Percentiles rank a stretch among this genome's conserved stretches.
Conservation (phyloP, 1,140 invertebrate species). For the Proctacanthus coquilletti region DNA sequence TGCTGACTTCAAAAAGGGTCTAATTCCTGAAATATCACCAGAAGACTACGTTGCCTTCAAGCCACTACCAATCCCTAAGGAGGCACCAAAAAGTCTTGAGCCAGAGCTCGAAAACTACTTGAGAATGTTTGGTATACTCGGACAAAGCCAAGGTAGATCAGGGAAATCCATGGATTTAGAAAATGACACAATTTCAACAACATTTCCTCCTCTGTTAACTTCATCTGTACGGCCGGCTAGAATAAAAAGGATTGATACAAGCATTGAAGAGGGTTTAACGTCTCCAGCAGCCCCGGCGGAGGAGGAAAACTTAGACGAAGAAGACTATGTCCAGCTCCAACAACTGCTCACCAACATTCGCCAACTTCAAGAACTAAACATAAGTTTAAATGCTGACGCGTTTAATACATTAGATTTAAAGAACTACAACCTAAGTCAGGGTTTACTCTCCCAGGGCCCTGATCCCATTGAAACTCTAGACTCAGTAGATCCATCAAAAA, state of each 20-base stretch:
- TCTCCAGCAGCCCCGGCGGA: too few species aligned
- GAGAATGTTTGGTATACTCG: conserved; percentile 25
- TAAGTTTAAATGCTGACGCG: conserved; percentile 24
- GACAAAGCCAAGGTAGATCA: too few species aligned
- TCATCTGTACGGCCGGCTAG: too few species aligned
- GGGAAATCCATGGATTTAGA: too few species aligned
- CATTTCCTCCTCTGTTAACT: too few species aligned
- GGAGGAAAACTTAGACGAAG: conserved; percentile 5
- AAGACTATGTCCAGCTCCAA: conserved; percentile 19
- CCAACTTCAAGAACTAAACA: conserved; percentile 29
- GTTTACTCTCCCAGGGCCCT: conserved; percentile 6
- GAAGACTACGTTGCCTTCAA: conserved; percentile 26
- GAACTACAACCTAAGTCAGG: conserved; percentile 17
- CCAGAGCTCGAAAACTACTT: conserved; percentile 25
- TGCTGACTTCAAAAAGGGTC: not conserved
- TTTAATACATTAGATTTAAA: conserved; percentile 17
- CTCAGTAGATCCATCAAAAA: conserved; percentile 13
- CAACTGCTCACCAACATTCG: conserved; percentile 25
- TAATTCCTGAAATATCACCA: not conserved
- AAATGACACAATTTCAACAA: too few species aligned
- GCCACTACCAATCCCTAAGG: conserved; percentile 14
- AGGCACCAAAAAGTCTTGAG: too few species aligned
- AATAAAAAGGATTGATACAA: too few species aligned
- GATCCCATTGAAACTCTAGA: conserved; percentile 15
- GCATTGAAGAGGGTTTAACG: too few species aligned